Evolutionary conservation across 2,888 invertebrate genomes (phyloP), one percentile per base, ranked within the genome.

Genomic region (Dicyrtomina minuta): DNA sequence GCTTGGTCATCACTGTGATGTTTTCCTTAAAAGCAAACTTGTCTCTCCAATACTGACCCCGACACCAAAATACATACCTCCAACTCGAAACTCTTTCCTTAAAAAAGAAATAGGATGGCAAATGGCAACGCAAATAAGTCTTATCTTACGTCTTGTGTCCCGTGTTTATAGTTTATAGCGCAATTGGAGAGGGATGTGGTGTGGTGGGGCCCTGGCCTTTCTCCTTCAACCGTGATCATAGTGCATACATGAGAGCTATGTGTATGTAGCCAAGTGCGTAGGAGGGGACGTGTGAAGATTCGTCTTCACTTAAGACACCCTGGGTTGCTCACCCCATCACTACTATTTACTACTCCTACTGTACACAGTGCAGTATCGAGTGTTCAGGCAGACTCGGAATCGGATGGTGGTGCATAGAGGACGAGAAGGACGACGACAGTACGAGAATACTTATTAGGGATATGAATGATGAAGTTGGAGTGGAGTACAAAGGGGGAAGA

Each of bases 291-390:
- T 51, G 51, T 51, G 17, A 33, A 33, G 33, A 33, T 51, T 20
- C 20, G 17, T 51, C n/a, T 46, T 46, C 3, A 17, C 3, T 46
- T 46, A 12, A 20, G 20, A 51, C 20, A 51, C 24, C 20, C 17
- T 51, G 51, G 51, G 20, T 51, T 51, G 51, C 51, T 51, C 51
- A 51, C 51, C 51, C 10, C 51, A 17, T 2, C n/a, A n/a, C n/a
- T n/a, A n/a, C 24, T 26, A 10, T 5, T n/a, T 17, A 46, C 49
- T 6, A 46, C 49, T 43, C 13, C 43, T 13, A 13, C 8, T 43
- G 43, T 43, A 12, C 43, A 43, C 8, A 12, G 43, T 43, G 8
- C 43, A 43, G 43, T 43, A 13, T 43, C 13, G 10, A 43, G 13
- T 43, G 43, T 43, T 43, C 43, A 10, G 10, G 8, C 10, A 10